A percentile compares a stretch with the other conserved stretches of the same genome.
Evolutionary conservation across 2,888 invertebrate genomes (phyloP).

Genomic region (Spilarctia lutea): DNA sequence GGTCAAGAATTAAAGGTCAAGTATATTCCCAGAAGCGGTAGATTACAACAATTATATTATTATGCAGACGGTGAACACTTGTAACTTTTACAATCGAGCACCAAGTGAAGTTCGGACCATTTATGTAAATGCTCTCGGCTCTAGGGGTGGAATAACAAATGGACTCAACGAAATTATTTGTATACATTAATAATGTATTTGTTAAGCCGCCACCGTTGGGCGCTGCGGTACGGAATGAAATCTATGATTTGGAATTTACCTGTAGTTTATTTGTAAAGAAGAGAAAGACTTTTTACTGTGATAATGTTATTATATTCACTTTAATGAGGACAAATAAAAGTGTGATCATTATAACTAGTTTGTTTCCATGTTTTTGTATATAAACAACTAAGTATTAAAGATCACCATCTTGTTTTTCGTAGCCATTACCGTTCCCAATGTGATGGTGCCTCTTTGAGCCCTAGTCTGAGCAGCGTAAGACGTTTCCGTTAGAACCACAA

Average conservation of each 20-base stretch:
- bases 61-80: slow-evolving; percentile 31
- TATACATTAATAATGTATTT: slow-evolving; percentile 22
- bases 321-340: background rate
- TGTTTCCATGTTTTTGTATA: background rate
- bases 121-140: slow-evolving; percentile 34
- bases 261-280: background rate
- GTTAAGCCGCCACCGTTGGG: slow-evolving; percentile 3
- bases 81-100: slow-evolving; percentile 35
- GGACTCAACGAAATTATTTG: slow-evolving; percentile 20
- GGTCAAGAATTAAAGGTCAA: background rate
- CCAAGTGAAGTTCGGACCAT: slow-evolving; percentile 27
- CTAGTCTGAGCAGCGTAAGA: too few relatives aligned
- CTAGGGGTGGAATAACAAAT: slow-evolving; percentile 25
- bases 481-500: too few relatives aligned
- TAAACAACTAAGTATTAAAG: too few relatives aligned
- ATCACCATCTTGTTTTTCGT: too few relatives aligned
- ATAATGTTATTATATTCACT: background rate
- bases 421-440: too few relatives aligned
- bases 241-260: slow-evolving; percentile 11
- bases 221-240: background rate
- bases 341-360: background rate
- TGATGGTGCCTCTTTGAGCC: too few relatives aligned
- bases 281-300: background rate
- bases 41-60: slow-evolving; percentile 32
- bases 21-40: slow-evolving; percentile 7